Evolutionary conservation across 2,797 vertebrate genomes (phyloP), one percentile per base, ranked within the genome.

Genomic region (Spinibarbus caldwelli): DNA sequence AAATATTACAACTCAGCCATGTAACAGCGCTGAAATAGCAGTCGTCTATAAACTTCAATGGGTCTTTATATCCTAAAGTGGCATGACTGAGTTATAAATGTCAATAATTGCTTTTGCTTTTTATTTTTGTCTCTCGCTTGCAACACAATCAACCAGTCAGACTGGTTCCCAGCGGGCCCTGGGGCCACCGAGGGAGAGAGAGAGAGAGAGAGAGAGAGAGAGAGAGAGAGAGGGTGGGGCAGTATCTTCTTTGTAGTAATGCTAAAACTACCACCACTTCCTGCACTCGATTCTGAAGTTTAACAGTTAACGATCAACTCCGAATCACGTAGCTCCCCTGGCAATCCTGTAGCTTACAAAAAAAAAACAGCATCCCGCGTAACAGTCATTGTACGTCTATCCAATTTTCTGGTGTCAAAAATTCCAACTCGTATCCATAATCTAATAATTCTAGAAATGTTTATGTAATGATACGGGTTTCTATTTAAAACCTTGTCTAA

Each of bases 101-200:
- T 81, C 77, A 68, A 83, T 78, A 86, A 83, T 80, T 83, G 71
- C 76, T n/a, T 66, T 77, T n/a, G 59, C 43, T 80, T 85, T 73
- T 79, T 86, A 57, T 75, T 76, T 84, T 76, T 38, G 75, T 87
- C 64, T 80, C 67, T 84, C 21, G 15, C 75, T 80, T 49, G 67
- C 54, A 80, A 68, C 87, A 80, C 76, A 79, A 83, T 85, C 31
- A 94, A 95, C 94, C 93, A 94, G 94, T 95, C 88, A 6, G 87
- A 95, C 94, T 92, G 93, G 94, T 95, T 95, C 92, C 90, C 90
- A 92, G 86, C 85, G 23, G 64, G 91, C 90, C 93, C 89, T 78
- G n/a, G 89, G 91, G 92, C 90, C 88, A 90, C 70, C 45, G 31
- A 80, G 75, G 41, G 38, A 45, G 64, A n/a, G 77, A 83, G 52